Conservation (phyloP, 1,140 invertebrate species). For the Rhyzopertha dominica region DNA sequence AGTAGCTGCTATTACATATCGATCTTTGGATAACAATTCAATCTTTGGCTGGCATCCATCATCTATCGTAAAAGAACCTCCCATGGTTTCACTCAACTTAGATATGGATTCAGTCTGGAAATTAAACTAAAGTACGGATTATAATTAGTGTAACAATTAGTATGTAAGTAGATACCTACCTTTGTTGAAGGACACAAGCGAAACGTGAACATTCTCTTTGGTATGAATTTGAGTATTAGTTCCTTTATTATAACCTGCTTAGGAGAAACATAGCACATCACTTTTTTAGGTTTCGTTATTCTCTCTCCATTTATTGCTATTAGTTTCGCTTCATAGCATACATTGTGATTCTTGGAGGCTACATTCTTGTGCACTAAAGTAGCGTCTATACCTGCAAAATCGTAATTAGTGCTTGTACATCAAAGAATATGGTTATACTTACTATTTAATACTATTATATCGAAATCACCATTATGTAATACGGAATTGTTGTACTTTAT, state of each 20-base stretch:
- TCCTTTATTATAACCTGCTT: conserved; percentile 90
- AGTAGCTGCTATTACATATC: conserved; percentile 86
- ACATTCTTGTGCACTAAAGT: conserved; percentile 83
- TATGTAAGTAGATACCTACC: conserved; percentile 47
- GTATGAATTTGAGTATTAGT: conserved; percentile 87
- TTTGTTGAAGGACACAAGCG: conserved; percentile 88
- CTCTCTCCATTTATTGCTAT: conserved; percentile 62
- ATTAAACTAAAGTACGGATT: conserved; percentile 47
- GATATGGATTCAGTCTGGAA: conserved; percentile 54
- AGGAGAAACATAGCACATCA: conserved; percentile 80
- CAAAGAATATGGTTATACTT: conserved; percentile 43
- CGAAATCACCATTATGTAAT: conserved; percentile 86
- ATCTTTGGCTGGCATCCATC: conserved; percentile 86
- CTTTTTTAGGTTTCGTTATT: conserved; percentile 73
- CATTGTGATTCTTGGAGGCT: conserved; percentile 74
- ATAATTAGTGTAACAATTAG: conserved; percentile 3
- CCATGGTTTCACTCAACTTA: conserved; percentile 44
- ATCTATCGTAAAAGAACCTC: conserved; percentile 71
- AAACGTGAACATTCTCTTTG: conserved; percentile 87
- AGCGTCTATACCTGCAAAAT: conserved; percentile 67
- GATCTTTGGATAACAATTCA: conserved; percentile 73
- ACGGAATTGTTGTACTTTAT: conserved; percentile 72
- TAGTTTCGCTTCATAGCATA: conserved; percentile 81
- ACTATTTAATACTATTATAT: conserved; percentile 87
- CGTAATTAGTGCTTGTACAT: too few relatives aligned